phyloP scores from a whole-genome alignment of 2,113 vertebrate genomes.

The Pelusios castaneus region DNA sequence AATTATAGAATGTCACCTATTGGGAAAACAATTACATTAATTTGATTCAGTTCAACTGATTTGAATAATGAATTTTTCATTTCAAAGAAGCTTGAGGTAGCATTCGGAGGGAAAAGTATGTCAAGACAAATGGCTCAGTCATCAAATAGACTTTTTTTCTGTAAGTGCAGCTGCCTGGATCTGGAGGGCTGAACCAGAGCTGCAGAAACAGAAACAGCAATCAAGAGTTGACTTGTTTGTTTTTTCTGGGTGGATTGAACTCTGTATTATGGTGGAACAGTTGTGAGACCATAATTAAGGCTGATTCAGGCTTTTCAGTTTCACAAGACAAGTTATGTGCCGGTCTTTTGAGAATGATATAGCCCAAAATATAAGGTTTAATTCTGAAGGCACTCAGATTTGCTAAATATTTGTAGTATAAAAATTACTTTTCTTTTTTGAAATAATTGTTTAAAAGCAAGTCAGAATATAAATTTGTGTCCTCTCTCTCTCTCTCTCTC shows the following conservation, averaged over 20 bases:
- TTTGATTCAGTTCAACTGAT: conserved; percentile 40
- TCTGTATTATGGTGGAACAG: not conserved
- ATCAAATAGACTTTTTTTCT: not conserved
- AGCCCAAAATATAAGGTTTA: not conserved
- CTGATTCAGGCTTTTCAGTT: conserved; percentile 5
- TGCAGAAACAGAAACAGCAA: conserved; percentile 5
- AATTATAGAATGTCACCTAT: conserved; percentile 37
- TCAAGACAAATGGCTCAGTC: not conserved
- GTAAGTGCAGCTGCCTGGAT: not conserved
- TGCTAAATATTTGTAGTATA: not conserved
- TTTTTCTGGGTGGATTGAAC: not conserved
- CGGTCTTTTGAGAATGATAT: not conserved
- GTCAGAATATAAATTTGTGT: not conserved
- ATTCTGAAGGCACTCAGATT: not conserved
- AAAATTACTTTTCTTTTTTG: not conserved
- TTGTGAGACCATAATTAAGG: not conserved
- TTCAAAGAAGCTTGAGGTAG: not conserved
- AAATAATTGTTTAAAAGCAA: not conserved
- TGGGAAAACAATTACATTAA: not conserved
- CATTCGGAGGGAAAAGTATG: not conserved
- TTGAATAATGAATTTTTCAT: not conserved
- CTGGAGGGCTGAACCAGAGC: not conserved
- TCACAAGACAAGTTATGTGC: not conserved
- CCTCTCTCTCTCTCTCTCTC: not conserved
- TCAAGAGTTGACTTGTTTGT: not conserved